Conservation (phyloP, 64 coral and sea anemone genomes). For the Hydrozoanthus tunicans region DNA sequence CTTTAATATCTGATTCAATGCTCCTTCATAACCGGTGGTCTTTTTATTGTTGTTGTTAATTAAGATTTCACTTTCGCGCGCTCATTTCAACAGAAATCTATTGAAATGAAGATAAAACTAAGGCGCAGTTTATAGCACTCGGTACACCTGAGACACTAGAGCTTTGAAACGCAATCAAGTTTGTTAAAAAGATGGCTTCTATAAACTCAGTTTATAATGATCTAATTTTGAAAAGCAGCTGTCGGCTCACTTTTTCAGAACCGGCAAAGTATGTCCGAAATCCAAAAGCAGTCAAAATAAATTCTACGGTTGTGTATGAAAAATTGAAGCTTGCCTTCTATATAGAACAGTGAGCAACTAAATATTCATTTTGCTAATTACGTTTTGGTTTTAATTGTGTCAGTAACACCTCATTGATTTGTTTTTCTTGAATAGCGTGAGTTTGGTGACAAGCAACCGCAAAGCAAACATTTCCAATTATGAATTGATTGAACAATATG, state of each 20-base stretch:
- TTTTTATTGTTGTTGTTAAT: neutral
- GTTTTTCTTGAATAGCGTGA: neutral
- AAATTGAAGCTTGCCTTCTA: neutral
- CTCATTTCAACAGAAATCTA: no score
- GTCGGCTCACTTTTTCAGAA: no score
- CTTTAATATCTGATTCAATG: neutral
- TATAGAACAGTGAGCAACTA: no score
- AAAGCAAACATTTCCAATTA: constrained; percentile 53
- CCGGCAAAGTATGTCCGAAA: no score
- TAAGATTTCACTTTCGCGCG: neutral
- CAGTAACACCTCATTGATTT: constrained; percentile 16
- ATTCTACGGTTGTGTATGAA: neutral
- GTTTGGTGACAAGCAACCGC: constrained; percentile 42
- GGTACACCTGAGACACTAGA: neutral
- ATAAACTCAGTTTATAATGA: neutral
- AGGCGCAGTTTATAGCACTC: neutral
- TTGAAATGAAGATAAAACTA: no score
- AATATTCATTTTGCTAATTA: constrained; percentile 31
- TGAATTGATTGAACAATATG: neutral
- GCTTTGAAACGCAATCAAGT: neutral
- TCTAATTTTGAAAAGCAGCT: neutral
- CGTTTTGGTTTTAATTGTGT: constrained; percentile 2
- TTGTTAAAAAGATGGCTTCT: neutral
- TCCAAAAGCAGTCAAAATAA: neutral
- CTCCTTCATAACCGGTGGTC: neutral